Evolutionary conservation across 2,113 vertebrate species (phyloP).

Genomic region (Acinonyx jubatus): DNA sequence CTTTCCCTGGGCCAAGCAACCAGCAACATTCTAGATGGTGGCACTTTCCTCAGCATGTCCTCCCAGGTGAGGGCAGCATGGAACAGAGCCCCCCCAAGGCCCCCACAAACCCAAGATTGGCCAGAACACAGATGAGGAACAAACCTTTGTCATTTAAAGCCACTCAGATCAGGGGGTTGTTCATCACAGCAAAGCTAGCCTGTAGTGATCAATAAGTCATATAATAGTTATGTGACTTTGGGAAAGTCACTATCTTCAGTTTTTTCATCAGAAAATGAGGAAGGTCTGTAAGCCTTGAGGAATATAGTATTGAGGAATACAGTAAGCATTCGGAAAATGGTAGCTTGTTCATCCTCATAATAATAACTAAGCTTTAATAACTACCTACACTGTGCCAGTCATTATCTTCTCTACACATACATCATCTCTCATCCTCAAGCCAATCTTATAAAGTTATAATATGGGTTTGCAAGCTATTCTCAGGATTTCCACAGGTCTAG

Average conservation of each 20-base stretch:
- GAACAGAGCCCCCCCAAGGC: neutral
- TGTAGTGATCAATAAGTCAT: neutral
- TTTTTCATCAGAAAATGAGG: constrained; percentile 1
- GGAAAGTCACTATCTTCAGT: neutral
- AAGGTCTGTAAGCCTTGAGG: neutral
- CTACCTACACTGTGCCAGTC: neutral
- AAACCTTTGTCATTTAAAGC: neutral
- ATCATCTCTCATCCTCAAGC: neutral
- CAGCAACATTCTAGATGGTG: neutral
- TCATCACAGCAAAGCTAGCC: neutral
- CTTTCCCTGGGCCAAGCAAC: neutral
- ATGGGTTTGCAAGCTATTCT: neutral
- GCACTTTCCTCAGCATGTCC: neutral
- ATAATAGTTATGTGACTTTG: neutral
- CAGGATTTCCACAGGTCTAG: neutral
- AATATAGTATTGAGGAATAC: too few relatives aligned
- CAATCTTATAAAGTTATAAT: neutral
- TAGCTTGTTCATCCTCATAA: neutral
- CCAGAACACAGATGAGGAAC: neutral
- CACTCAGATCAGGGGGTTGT: neutral
- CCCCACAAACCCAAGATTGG: neutral
- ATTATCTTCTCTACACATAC: neutral
- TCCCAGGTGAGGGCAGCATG: neutral
- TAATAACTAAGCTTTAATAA: neutral
- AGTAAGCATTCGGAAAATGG: neutral